These are phyloP conservation scores for Torymus tubicola DNA, from an alignment of 2,888 invertebrate species.

Conservation along the genomic window DNA sequence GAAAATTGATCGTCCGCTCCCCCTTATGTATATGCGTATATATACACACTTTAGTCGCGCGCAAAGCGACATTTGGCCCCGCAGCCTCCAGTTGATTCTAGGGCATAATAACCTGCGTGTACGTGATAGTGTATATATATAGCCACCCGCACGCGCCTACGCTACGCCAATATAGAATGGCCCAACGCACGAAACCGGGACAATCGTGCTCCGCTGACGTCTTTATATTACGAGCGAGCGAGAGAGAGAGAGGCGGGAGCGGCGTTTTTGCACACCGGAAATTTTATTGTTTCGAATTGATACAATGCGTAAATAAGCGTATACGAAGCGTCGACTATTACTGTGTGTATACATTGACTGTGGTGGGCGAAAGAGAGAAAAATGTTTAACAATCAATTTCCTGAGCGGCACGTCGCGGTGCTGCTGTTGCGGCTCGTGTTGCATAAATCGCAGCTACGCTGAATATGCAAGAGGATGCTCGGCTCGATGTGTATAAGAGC, in stretches of 20 bases:
- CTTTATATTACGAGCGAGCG: background rate
- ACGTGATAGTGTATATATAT: too few species aligned
- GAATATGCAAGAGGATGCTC: too few species aligned
- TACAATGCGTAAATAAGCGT: background rate
- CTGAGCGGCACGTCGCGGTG: background rate
- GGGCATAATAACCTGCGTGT: too few species aligned
- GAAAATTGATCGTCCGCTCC: slow-evolving; percentile 3
- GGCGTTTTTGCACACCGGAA: background rate
- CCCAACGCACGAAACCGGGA: background rate
- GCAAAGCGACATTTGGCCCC: slow-evolving; percentile 10
- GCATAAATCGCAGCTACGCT: background rate
- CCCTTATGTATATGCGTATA: background rate
- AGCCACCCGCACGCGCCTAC: too few species aligned
- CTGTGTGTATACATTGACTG: too few species aligned
- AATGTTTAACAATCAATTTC: slow-evolving; percentile 11
- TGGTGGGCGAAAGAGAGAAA: background rate
- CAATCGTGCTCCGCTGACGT: slow-evolving; percentile 6
- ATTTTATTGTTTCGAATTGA: slow-evolving; percentile 10
- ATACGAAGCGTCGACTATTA: too few species aligned
- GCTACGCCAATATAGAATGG: background rate
- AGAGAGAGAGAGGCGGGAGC: background rate
- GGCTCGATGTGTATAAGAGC: too few species aligned
- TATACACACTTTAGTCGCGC: too few species aligned
- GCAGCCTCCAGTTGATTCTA: too few species aligned
- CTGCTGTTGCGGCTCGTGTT: background rate